phyloP scores from a whole-genome alignment of 2,888 invertebrate species.

The Melanargia galathea region DNA sequence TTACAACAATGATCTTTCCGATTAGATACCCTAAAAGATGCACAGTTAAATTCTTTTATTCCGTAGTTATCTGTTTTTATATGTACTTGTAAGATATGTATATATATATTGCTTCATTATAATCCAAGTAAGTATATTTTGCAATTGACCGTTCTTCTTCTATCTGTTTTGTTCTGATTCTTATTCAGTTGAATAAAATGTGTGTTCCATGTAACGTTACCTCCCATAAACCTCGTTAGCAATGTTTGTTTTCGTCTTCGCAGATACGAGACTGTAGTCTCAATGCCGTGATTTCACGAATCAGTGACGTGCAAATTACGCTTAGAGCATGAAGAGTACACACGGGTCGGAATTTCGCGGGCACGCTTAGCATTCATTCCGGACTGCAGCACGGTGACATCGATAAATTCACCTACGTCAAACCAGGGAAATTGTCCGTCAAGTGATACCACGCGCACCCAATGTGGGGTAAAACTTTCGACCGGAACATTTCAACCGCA shows the following conservation, averaged over 20 bases:
- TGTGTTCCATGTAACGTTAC: conserved; percentile 35
- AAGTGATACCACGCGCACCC: conserved; percentile 65
- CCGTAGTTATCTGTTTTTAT: neutral
- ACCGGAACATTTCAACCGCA: conserved; percentile 70
- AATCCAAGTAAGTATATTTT: neutral
- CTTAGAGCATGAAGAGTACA: conserved; percentile 59
- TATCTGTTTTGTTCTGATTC: too few relatives aligned
- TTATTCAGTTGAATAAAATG: conserved; percentile 18
- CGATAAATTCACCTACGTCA: conserved; percentile 63
- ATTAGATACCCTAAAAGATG: too few relatives aligned
- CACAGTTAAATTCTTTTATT: neutral
- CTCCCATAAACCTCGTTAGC: conserved; percentile 26
- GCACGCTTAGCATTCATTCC: conserved; percentile 72
- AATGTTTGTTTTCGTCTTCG: conserved; percentile 35
- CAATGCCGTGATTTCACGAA: conserved; percentile 56
- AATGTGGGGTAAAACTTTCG: conserved; percentile 77
- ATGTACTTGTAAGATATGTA: too few relatives aligned
- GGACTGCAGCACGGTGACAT: conserved; percentile 69
- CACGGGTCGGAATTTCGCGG: conserved; percentile 52
- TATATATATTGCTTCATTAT: too few relatives aligned
- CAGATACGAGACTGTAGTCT: conserved; percentile 43
- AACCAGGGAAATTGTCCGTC: conserved; percentile 70
- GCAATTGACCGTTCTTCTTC: conserved; percentile 8
- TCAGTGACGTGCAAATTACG: conserved; percentile 61
- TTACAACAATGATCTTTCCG: too few relatives aligned